These are phyloP conservation scores for Coelopa frigida DNA, from an alignment of 1,140 invertebrate genomes.

Conservation along the genomic window DNA sequence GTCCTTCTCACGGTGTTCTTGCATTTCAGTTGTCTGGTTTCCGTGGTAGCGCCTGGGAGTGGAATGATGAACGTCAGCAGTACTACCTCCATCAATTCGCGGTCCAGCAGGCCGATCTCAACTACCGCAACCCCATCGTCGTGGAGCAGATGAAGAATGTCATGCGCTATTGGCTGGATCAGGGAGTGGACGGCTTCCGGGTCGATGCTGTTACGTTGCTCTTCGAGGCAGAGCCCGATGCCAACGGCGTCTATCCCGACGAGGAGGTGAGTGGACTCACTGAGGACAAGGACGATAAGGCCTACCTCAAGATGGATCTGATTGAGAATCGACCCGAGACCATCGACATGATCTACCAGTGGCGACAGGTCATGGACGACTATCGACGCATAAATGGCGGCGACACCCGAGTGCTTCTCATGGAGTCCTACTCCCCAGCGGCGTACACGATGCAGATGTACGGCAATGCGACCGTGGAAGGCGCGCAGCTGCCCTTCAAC, in stretches of 20 bases:
- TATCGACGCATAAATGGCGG: constrained; percentile 44
- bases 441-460: constrained; percentile 45
- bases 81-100: constrained; percentile 67
- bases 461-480: constrained; percentile 53
- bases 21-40: constrained; percentile 45
- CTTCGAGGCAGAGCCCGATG: constrained; percentile 48
- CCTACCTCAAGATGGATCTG: constrained; percentile 35
- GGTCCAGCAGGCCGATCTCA: constrained; percentile 62
- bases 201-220: constrained; percentile 55
- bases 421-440: constrained; percentile 57
- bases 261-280: constrained; percentile 44
- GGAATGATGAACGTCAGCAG: constrained; percentile 53
- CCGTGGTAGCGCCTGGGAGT: constrained; percentile 61
- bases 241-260: constrained; percentile 44
- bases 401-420: constrained; percentile 57
- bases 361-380: constrained; percentile 54
- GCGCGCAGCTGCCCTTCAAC: constrained; percentile 57
- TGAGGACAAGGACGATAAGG: constrained; percentile 16
- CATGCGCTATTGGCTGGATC: constrained; percentile 60
- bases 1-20: too few species aligned
- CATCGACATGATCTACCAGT: constrained; percentile 54
- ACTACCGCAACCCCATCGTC: constrained; percentile 54
- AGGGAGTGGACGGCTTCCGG: constrained; percentile 65
- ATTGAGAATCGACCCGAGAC: constrained; percentile 55
- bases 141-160: constrained; percentile 53